A percentile compares a stretch with the other conserved stretches of the same genome.
These are phyloP conservation scores for Serripes groenlandicus DNA, from an alignment of 2,888 invertebrate species.

Conservation along the genomic window DNA sequence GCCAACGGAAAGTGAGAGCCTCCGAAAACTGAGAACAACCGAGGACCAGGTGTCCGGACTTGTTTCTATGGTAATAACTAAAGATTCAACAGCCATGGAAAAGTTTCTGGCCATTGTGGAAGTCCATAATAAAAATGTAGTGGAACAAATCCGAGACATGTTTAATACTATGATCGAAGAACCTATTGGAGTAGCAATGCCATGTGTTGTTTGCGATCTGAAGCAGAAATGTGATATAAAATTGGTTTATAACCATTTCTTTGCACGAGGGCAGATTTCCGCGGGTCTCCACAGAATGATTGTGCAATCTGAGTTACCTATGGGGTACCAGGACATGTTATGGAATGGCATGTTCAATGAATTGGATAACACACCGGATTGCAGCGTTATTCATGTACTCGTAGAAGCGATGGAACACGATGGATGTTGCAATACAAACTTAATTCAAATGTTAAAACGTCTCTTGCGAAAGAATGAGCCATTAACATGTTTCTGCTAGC, in stretches of 20 bases:
- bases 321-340: background rate
- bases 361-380: background rate
- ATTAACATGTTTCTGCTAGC: background rate
- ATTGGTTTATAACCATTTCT: background rate
- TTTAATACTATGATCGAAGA: background rate
- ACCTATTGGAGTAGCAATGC: background rate
- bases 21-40: background rate
- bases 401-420: background rate
- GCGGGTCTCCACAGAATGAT: background rate
- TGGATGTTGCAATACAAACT: slow-evolving; percentile 1
- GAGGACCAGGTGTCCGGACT: background rate
- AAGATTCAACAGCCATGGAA: background rate
- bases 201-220: background rate
- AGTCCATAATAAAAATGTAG: background rate
- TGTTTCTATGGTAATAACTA: background rate
- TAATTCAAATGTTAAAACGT: background rate
- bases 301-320: background rate
- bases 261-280: background rate
- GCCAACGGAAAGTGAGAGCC: background rate
- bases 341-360: slow-evolving; percentile 2
- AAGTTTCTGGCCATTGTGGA: background rate
- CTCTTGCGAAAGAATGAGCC: background rate
- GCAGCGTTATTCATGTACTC: background rate
- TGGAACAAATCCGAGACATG: background rate
- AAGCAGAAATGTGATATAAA: background rate